A percentile compares a stretch with the other conserved stretches of the same genome.
Conservation (phyloP, 2,113 vertebrate genomes). For the Montifringilla adamsi region DNA sequence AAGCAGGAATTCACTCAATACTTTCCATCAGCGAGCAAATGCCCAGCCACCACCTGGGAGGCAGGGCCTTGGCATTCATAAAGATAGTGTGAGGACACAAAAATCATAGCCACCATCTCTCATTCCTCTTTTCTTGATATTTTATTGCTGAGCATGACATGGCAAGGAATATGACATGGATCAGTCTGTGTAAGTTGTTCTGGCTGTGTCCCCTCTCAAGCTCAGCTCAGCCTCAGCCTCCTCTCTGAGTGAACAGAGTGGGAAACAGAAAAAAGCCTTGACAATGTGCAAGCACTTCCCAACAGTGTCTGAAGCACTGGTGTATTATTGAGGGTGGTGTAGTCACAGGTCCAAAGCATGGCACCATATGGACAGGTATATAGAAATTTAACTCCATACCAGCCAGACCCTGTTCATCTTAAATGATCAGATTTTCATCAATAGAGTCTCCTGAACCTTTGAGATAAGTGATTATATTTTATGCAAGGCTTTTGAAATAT, state of each 20-base stretch:
- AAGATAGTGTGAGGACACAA: background rate
- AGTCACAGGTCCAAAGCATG: background rate
- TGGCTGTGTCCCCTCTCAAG: background rate
- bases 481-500: background rate
- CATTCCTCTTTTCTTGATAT: background rate
- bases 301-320: background rate
- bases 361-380: accelerated
- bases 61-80: accelerated
- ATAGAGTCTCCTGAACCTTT: background rate
- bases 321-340: background rate
- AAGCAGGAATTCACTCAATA: background rate
- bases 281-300: background rate
- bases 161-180: background rate
- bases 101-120: background rate
- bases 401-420: background rate
- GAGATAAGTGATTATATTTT: background rate
- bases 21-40: background rate
- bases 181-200: background rate
- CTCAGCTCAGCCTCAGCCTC: background rate
- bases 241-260: accelerated
- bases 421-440: background rate
- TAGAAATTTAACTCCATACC: background rate
- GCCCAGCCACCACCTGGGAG: accelerated
- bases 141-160: background rate
- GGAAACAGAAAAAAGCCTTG: background rate